Percentiles rank a stretch among this genome's conserved stretches.
Conservation (phyloP, 2,888 invertebrate genomes). For the Andrena chrysosceles region DNA sequence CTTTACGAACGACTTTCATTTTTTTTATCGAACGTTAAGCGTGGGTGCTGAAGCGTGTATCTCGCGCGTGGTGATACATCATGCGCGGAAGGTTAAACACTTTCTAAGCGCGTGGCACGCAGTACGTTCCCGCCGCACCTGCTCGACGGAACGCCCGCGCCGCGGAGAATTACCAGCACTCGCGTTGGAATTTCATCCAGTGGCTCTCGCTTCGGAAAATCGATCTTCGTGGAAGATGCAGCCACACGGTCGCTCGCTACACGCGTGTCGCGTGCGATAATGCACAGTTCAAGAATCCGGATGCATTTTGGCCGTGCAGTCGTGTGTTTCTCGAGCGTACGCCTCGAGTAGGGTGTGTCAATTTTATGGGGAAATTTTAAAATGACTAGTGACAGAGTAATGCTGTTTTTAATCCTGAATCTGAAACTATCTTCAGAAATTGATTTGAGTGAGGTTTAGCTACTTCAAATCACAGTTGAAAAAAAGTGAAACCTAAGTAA, state of each 20-base stretch:
- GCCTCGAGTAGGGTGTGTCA: no score
- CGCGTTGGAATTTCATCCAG: background rate
- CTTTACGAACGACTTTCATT: conserved; percentile 28
- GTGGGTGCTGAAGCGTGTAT: conserved; percentile 30
- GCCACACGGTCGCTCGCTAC: background rate
- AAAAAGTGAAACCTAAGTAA: no score
- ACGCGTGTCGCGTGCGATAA: background rate
- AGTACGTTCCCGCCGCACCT: conserved; percentile 36
- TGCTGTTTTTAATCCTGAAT: no score
- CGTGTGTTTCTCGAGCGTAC: no score
- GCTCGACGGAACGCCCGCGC: background rate
- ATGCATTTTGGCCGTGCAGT: background rate
- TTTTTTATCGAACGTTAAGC: conserved; percentile 19
- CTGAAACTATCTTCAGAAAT: no score
- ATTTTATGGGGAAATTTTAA: no score
- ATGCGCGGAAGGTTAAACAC: conserved; percentile 52
- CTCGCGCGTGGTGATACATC: conserved; percentile 27
- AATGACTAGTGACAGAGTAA: no score
- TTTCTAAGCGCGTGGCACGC: conserved; percentile 65
- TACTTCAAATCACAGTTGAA: no score
- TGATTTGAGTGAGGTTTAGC: no score
- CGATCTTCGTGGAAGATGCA: background rate
- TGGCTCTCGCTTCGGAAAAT: background rate
- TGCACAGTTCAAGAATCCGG: background rate
- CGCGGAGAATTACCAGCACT: no score